Percentiles rank a stretch among this genome's conserved stretches.
These are phyloP conservation scores for Philopedon plagiatum DNA, from an alignment of 2,888 invertebrate species.

Conservation along the genomic window DNA sequence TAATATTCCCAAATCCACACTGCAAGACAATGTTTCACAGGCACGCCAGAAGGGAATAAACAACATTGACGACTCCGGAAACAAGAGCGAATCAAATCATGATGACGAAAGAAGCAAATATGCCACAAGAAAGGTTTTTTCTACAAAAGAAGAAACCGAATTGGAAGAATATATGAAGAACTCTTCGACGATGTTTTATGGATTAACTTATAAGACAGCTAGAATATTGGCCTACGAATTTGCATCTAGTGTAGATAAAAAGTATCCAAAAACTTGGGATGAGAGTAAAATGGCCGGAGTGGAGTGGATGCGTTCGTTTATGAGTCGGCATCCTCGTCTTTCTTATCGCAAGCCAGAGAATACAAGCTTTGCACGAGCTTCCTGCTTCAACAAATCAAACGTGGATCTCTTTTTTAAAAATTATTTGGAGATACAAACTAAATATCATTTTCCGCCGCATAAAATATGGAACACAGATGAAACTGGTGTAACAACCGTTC, in stretches of 20 bases:
- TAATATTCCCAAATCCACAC: constrained; percentile 28
- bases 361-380: constrained; percentile 46
- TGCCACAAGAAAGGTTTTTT: constrained; percentile 26
- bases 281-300: constrained; percentile 22
- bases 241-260: constrained; percentile 18
- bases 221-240: constrained; percentile 22
- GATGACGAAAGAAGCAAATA: neutral
- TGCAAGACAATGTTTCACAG: too few relatives aligned
- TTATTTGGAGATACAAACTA: constrained; percentile 24
- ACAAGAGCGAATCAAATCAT: neutral
- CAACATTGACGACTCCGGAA: constrained; percentile 25
- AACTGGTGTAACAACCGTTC: too few relatives aligned
- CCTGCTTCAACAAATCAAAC: constrained; percentile 35
- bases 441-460: constrained; percentile 22
- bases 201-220: constrained; percentile 17
- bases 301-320: constrained; percentile 32
- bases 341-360: constrained; percentile 47
- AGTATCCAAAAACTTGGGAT: constrained; percentile 19
- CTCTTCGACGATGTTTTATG: too few relatives aligned
- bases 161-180: constrained; percentile 31
- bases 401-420: constrained; percentile 41
- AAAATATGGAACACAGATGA: too few relatives aligned
- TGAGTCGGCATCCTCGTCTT: constrained; percentile 41
- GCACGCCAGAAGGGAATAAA: constrained; percentile 6
- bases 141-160: constrained; percentile 14